These are phyloP conservation scores for Malacoraja senta DNA, from an alignment of 2,797 vertebrate genomes.

Conservation along the genomic window DNA sequence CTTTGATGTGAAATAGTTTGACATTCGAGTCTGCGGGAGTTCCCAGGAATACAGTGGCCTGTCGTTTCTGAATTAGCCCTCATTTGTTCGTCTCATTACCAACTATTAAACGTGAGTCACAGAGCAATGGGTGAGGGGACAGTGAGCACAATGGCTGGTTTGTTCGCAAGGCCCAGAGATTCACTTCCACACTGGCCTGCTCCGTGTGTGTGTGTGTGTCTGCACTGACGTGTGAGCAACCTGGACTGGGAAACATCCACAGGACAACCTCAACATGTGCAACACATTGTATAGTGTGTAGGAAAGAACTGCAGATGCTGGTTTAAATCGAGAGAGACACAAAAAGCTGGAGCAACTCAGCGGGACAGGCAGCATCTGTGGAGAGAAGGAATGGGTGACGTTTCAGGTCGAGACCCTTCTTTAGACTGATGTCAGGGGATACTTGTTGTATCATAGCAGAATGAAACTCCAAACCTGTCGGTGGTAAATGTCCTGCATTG, in stretches of 20 bases:
- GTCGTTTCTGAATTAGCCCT: conserved; percentile 24
- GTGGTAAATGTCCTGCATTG: no score
- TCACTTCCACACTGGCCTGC: not conserved
- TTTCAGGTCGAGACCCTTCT: no score
- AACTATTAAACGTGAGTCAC: conserved; percentile 33
- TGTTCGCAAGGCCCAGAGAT: conserved; percentile 17
- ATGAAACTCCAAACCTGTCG: no score
- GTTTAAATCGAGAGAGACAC: no score
- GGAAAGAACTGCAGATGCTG: no score
- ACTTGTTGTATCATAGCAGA: no score
- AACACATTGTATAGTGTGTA: not conserved
- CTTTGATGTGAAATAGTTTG: conserved; percentile 34
- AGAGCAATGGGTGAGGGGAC: not conserved
- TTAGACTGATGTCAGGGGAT: no score
- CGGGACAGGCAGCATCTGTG: no score
- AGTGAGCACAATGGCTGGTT: conserved; percentile 17
- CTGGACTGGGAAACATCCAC: not conserved
- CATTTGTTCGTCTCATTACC: conserved; percentile 32
- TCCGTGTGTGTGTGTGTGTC: not conserved
- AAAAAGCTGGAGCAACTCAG: no score
- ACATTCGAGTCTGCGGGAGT: not conserved
- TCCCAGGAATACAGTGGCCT: not conserved
- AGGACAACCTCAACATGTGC: not conserved
- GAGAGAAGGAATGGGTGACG: no score
- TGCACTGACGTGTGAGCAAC: not conserved